These are phyloP conservation scores for Ophonus ardosiacus DNA, from an alignment of 2,888 invertebrate genomes.

Conservation along the genomic window DNA sequence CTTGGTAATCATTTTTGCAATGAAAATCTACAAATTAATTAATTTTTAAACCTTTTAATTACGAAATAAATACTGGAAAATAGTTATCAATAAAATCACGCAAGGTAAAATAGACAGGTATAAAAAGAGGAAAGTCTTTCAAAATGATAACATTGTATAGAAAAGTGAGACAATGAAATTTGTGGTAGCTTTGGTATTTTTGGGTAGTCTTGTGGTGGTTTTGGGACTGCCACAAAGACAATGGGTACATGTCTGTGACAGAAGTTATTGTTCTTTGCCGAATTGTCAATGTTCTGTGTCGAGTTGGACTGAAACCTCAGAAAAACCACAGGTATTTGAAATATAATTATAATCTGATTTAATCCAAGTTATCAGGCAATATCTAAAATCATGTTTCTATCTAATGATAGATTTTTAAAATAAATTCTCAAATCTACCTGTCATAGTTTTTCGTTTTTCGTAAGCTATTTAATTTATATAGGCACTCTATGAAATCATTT, in stretches of 20 bases:
- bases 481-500: no score
- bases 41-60: not conserved
- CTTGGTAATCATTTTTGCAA: not conserved
- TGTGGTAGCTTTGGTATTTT: conserved; percentile 23
- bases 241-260: not conserved
- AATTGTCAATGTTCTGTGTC: conserved; percentile 3
- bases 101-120: not conserved
- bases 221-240: conserved; percentile 37
- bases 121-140: not conserved
- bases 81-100: not conserved
- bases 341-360: not conserved
- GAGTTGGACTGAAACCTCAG: not conserved
- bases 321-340: not conserved
- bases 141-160: not conserved
- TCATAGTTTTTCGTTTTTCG: no score
- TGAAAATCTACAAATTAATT: not conserved
- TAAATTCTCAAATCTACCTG: not conserved
- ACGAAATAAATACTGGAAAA: not conserved
- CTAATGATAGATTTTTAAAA: not conserved
- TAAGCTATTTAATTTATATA: no score
- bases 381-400: no score
- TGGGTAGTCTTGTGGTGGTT: conserved; percentile 12
- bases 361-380: no score
- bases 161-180: conserved; percentile 31
- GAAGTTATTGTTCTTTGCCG: not conserved